These are phyloP conservation scores for Ophraella communa DNA, from an alignment of 2,888 invertebrate species.

Conservation along the genomic window DNA sequence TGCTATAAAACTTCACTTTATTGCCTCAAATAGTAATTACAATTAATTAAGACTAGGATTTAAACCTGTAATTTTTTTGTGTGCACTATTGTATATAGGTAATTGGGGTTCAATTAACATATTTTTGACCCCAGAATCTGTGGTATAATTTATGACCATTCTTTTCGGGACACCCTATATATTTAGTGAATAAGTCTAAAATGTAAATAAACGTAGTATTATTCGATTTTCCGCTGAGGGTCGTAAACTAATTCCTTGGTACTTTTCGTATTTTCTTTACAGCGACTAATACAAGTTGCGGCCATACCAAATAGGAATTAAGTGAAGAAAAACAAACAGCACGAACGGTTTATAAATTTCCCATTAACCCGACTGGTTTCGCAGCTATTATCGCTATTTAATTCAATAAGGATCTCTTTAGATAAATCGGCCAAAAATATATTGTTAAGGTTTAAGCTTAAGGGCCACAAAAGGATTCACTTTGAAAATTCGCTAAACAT, in stretches of 20 bases:
- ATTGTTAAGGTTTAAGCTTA: slow-evolving; percentile 55
- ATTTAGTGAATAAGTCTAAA: too few species aligned
- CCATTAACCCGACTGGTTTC: slow-evolving; percentile 41
- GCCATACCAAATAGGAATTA: slow-evolving; percentile 29
- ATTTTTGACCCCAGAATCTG: too few species aligned
- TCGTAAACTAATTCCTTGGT: slow-evolving; percentile 20
- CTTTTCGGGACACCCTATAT: too few species aligned
- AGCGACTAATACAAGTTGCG: slow-evolving; percentile 19
- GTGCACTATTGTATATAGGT: too few species aligned
- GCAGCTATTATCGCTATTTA: slow-evolving; percentile 56
- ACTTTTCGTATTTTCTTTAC: slow-evolving; percentile 16
- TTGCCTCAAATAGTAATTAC: too few species aligned
- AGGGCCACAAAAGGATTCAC: slow-evolving; percentile 32
- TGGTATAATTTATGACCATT: too few species aligned
- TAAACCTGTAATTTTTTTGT: too few species aligned
- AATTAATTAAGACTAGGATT: too few species aligned
- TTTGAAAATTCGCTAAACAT: slow-evolving; percentile 10
- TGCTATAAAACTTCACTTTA: too few species aligned
- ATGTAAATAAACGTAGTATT: slow-evolving; percentile 1
- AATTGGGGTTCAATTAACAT: too few species aligned
- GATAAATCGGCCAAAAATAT: slow-evolving; percentile 58
- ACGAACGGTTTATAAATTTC: slow-evolving; percentile 45
- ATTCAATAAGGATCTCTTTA: slow-evolving; percentile 58
- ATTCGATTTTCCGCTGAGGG: slow-evolving; percentile 18
- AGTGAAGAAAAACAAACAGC: slow-evolving; percentile 42